Evolutionary conservation across 2,888 invertebrate species (phyloP).

Genomic region (Scaptodrosophila latifasciaeformis): DNA sequence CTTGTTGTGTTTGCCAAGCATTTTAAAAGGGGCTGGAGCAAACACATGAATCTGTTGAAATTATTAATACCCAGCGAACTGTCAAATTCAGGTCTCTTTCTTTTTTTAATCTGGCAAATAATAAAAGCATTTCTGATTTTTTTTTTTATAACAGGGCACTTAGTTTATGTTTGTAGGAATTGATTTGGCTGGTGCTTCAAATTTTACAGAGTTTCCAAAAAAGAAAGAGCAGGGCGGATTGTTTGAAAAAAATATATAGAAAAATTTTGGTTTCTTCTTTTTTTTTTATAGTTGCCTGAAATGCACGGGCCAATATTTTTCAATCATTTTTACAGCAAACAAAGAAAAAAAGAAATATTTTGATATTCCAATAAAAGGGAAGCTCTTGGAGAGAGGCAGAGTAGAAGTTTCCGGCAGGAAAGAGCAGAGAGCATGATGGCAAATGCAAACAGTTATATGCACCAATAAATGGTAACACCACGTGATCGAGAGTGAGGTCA

Average conservation of each 20-base stretch:
- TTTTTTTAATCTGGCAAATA: too few species aligned
- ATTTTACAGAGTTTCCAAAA: not conserved
- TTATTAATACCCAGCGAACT: too few species aligned
- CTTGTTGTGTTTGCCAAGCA: too few species aligned
- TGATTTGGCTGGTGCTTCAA: not conserved
- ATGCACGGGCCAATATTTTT: constrained; percentile 42
- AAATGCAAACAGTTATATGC: not conserved
- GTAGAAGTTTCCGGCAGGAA: too few species aligned
- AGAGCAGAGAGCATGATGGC: constrained; percentile 35
- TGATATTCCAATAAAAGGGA: constrained; percentile 30
- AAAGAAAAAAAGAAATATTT: constrained; percentile 44
- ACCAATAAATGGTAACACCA: too few species aligned
- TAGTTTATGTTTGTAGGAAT: constrained; percentile 1
- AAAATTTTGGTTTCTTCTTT: not conserved
- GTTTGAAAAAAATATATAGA: not conserved
- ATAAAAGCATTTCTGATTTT: too few species aligned
- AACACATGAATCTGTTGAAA: too few species aligned
- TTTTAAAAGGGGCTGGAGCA: too few species aligned
- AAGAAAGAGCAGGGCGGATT: not conserved
- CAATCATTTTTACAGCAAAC: constrained; percentile 47
- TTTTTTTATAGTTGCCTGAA: constrained; percentile 8
- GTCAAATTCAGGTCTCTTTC: too few species aligned
- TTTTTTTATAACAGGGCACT: not conserved
- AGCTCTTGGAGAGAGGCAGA: constrained; percentile 14
- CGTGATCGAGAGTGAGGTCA: not conserved